Percentiles rank a stretch among this genome's conserved stretches.
These are phyloP conservation scores for Campylorhamphus procurvoides DNA, from an alignment of 2,113 vertebrate species.

Conservation along the genomic window DNA sequence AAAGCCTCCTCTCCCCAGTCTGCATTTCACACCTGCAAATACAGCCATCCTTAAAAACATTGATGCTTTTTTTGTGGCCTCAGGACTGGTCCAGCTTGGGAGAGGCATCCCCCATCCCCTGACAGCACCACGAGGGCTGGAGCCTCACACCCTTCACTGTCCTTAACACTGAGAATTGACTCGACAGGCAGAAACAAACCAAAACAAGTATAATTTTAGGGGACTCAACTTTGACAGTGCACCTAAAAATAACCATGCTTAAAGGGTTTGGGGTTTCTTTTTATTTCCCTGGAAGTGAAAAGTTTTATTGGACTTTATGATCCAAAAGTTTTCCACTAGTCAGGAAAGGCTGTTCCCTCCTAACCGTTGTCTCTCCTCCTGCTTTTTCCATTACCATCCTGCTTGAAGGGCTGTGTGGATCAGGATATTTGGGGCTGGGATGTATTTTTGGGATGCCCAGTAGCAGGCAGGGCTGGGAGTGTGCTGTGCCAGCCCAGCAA, in stretches of 20 bases:
- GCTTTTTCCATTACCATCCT: not conserved
- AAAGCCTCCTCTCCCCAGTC: not conserved
- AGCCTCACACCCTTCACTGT: not conserved
- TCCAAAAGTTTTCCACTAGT: conserved; percentile 8
- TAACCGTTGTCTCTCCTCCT: not conserved
- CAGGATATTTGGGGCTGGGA: not conserved
- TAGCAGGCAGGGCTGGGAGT: not conserved
- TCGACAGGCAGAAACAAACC: conserved; percentile 37
- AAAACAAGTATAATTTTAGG: conserved; percentile 9
- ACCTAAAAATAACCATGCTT: not conserved
- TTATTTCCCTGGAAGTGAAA: not conserved
- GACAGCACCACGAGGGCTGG: not conserved
- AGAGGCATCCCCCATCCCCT: not conserved
- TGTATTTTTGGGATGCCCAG: not conserved
- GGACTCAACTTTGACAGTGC: not conserved
- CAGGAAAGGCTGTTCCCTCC: not conserved
- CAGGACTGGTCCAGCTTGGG: not conserved
- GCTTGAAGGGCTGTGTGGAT: not conserved
- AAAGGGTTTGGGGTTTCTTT: not conserved
- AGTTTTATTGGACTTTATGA: conserved; percentile 28
- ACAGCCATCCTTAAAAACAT: not conserved
- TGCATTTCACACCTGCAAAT: not conserved
- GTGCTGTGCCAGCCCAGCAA: not conserved
- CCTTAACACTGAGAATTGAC: not conserved
- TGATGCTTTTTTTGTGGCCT: not conserved